A percentile compares a stretch with the other conserved stretches of the same genome.
These are phyloP conservation scores for Drosophila cognata DNA, from an alignment of 2,888 invertebrate species.

Conservation along the genomic window DNA sequence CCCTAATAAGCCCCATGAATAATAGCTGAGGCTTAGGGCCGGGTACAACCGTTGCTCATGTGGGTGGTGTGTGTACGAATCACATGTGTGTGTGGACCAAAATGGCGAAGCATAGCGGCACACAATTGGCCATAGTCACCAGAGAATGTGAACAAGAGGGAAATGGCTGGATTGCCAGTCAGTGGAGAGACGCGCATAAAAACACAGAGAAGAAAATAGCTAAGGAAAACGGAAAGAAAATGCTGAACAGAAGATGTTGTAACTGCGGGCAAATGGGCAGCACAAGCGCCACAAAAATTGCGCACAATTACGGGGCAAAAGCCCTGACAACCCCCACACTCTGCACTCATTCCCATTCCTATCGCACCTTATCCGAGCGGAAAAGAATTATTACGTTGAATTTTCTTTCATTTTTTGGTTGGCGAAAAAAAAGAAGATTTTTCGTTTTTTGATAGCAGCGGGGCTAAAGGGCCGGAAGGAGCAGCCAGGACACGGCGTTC, in stretches of 20 bases:
- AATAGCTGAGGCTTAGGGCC: constrained; percentile 55
- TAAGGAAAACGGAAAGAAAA: constrained; percentile 41
- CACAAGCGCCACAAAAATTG: constrained; percentile 61
- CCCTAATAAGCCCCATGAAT: constrained; percentile 72
- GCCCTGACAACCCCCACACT: constrained; percentile 7
- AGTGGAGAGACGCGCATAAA: constrained; percentile 19
- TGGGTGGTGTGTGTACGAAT: constrained; percentile 22
- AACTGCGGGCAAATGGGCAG: constrained; percentile 45
- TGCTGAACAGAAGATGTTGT: constrained; percentile 51
- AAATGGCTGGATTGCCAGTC: constrained; percentile 21
- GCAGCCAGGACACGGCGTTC: constrained; percentile 49
- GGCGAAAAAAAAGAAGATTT: constrained; percentile 50
- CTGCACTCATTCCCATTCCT: constrained; percentile 13
- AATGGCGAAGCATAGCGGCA: constrained; percentile 39
- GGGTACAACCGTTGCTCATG: constrained; percentile 29
- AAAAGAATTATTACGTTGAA: constrained; percentile 82
- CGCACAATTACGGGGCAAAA: constrained; percentile 67
- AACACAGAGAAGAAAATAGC: constrained; percentile 34
- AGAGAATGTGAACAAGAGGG: neutral
- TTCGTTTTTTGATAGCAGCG: constrained; percentile 76
- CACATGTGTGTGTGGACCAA: constrained; percentile 43
- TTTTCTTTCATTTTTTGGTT: constrained; percentile 57
- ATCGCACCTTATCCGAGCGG: constrained; percentile 75
- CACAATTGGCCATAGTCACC: constrained; percentile 40
- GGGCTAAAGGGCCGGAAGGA: constrained; percentile 52